Evolutionary conservation across 2,888 invertebrate species (phyloP).

Genomic region (Buathra laborator): DNA sequence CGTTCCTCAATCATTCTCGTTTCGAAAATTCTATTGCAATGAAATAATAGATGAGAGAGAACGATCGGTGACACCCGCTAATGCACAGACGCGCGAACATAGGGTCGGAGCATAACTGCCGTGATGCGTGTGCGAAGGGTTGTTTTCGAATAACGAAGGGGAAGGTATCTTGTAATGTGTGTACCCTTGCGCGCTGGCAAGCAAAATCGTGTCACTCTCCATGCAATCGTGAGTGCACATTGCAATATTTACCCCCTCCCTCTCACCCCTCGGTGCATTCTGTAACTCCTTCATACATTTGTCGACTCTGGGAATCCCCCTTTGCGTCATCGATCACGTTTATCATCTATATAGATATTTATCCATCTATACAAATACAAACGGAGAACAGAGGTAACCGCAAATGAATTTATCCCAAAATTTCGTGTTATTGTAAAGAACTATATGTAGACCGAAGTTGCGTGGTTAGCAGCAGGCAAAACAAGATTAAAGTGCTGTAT

Average conservation of each 20-base stretch:
- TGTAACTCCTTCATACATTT: conserved; percentile 32
- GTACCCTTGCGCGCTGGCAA: conserved; percentile 51
- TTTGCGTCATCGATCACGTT: conserved; percentile 38
- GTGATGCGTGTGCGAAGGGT: conserved; percentile 61
- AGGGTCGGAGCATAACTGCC: conserved; percentile 58
- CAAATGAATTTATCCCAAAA: background rate
- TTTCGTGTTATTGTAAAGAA: background rate
- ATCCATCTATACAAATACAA: background rate
- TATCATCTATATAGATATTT: conserved; percentile 18
- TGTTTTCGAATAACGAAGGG: conserved; percentile 36
- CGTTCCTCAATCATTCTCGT: conserved; percentile 51
- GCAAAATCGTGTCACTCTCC: conserved; percentile 73
- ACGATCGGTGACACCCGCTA: conserved; percentile 73
- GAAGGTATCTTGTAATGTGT: conserved; percentile 58
- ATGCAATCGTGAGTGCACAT: conserved; percentile 80
- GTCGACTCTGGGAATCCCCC: background rate
- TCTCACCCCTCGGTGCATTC: conserved; percentile 52
- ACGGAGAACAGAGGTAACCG: background rate
- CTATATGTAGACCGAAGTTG: background rate
- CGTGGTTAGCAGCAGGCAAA: background rate
- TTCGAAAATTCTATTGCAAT: conserved; percentile 71
- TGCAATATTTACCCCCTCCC: conserved; percentile 80
- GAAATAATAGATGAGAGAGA: conserved; percentile 81
- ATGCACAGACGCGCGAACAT: conserved; percentile 78
- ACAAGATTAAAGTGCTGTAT: conserved; percentile 19